Conservation (phyloP, 2,113 vertebrate genomes). For the Xyrauchen texanus region DNA sequence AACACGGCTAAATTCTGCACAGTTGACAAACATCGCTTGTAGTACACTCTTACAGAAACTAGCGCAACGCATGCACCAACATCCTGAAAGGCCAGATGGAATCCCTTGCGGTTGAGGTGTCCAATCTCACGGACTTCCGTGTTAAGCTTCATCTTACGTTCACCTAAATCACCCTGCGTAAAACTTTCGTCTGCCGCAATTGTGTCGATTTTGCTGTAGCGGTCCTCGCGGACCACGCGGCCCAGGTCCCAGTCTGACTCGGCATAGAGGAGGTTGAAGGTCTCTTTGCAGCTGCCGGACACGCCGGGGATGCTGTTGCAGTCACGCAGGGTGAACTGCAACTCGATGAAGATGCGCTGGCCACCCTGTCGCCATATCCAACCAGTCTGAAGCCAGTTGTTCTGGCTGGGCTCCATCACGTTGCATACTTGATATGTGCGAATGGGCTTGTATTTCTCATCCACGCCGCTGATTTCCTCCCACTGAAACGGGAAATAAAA, state of each 20-base stretch:
- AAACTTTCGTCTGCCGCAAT: conserved; percentile 96
- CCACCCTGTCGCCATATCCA: conserved; percentile 87
- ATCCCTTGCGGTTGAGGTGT: conserved; percentile 88
- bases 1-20: conserved; percentile 89
- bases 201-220: conserved; percentile 92
- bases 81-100: conserved; percentile 96
- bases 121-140: conserved; percentile 94
- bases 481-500: conserved; percentile 75
- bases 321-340: conserved; percentile 94
- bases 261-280: conserved; percentile 91
- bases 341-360: conserved; percentile 94
- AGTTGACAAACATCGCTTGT: conserved; percentile 88
- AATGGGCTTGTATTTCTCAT: conserved; percentile 91
- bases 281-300: conserved; percentile 93
- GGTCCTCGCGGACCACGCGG: conserved; percentile 71
- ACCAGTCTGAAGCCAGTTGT: conserved; percentile 96
- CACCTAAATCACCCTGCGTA: conserved; percentile 93
- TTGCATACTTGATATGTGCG: conserved; percentile 97
- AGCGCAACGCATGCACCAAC: conserved; percentile 93
- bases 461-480: conserved; percentile 96
- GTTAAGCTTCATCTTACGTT: conserved; percentile 98
- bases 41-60: conserved; percentile 93
- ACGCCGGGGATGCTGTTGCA: conserved; percentile 97
- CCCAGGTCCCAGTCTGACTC: conserved; percentile 86
- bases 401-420: conserved; percentile 93